A percentile compares a stretch with the other conserved stretches of the same genome.
phyloP scores from a whole-genome alignment of 2,888 invertebrate species.

The Hipparchia semele region DNA sequence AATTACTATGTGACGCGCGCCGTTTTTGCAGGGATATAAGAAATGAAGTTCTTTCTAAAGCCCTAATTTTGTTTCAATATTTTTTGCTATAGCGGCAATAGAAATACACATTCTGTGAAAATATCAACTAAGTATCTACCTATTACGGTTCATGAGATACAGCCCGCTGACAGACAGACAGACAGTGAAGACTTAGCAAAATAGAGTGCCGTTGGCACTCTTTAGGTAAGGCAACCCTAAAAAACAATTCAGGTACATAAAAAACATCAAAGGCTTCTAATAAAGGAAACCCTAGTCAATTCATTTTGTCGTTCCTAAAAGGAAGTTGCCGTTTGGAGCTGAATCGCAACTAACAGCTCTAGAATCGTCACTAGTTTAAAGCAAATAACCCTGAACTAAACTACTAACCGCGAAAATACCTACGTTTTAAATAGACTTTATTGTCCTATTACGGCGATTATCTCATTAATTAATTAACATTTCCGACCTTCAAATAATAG shows the following conservation, averaged over 20 bases:
- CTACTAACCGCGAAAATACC: slow-evolving; percentile 47
- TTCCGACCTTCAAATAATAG: slow-evolving; percentile 4
- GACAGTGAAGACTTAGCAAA: too few species aligned
- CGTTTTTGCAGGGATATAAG: background rate
- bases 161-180: too few species aligned
- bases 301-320: slow-evolving; percentile 55
- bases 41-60: background rate
- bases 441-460: slow-evolving; percentile 13
- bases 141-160: too few species aligned
- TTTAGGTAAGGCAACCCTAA: too few species aligned
- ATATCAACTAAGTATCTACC: background rate
- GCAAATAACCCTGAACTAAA: slow-evolving; percentile 51
- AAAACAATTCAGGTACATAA: too few species aligned
- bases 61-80: background rate
- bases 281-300: slow-evolving; percentile 43
- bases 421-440: slow-evolving; percentile 18
- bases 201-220: too few species aligned
- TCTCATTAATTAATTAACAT: slow-evolving; percentile 14
- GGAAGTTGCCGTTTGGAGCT: slow-evolving; percentile 66
- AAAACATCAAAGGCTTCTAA: slow-evolving; percentile 4
- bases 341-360: slow-evolving; percentile 56
- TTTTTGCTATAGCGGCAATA: too few species aligned
- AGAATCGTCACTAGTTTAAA: slow-evolving; percentile 54
- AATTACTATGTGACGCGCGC: background rate
- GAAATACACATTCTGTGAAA: too few species aligned